phyloP scores from a whole-genome alignment of 2,113 vertebrate species.

The Anoplopoma fimbria region DNA sequence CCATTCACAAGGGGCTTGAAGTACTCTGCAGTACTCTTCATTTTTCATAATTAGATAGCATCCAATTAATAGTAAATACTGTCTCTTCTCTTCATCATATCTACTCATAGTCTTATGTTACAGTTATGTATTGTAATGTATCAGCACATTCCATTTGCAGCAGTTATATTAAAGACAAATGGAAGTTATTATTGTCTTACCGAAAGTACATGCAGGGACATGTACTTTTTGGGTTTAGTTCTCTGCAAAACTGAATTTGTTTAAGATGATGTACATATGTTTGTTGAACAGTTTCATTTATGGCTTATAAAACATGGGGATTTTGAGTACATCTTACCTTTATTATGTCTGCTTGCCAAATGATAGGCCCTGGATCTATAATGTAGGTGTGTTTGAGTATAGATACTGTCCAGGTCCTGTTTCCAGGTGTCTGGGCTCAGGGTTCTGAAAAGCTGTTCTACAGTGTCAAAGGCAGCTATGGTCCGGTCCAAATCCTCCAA shows the following conservation, averaged over 20 bases:
- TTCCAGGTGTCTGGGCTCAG: conserved; percentile 93
- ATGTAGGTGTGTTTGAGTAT: conserved; percentile 86
- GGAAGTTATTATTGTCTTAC: not conserved
- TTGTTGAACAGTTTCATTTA: not conserved
- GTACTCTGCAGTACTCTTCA: not conserved
- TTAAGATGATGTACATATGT: not conserved
- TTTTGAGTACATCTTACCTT: conserved; percentile 84
- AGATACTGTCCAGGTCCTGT: conserved; percentile 92
- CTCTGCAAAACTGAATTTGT: not conserved
- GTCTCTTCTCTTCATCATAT: not conserved
- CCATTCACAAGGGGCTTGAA: not conserved
- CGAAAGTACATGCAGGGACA: not conserved
- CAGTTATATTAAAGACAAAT: not conserved
- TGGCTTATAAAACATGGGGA: not conserved
- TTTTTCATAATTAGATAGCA: not conserved
- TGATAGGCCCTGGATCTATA: conserved; percentile 90
- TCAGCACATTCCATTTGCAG: not conserved
- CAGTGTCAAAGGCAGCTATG: conserved; percentile 91
- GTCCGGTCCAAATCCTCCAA: conserved; percentile 90
- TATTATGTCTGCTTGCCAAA: conserved; percentile 88
- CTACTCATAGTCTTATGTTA: not conserved
- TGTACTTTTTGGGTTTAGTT: not conserved
- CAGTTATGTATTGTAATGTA: not conserved
- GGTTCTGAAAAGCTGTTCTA: conserved; percentile 91
- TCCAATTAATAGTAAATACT: not conserved